These are phyloP conservation scores for Serinus canaria DNA, from an alignment of 2,113 vertebrate genomes.

Conservation along the genomic window DNA sequence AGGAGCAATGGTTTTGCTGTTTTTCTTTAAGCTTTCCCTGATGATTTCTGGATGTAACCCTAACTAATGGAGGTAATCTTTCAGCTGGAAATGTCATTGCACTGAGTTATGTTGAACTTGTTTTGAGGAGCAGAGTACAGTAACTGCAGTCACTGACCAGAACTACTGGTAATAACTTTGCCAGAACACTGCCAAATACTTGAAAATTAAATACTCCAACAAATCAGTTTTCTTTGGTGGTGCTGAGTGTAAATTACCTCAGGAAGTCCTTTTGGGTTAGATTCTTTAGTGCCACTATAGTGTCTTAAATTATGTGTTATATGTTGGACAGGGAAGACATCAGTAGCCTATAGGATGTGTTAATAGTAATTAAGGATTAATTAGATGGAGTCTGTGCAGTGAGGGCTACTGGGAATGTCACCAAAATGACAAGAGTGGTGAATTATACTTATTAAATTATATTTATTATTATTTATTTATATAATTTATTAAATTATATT, in stretches of 20 bases:
- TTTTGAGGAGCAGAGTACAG: background rate
- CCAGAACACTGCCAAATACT: background rate
- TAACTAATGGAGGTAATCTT: background rate
- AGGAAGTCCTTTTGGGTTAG: slow-evolving; percentile 9
- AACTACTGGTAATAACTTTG: background rate
- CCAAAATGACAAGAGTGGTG: background rate
- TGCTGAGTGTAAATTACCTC: slow-evolving; percentile 9
- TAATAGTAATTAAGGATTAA: slow-evolving; percentile 63
- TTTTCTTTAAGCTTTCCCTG: background rate
- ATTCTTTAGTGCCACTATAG: slow-evolving; percentile 29
- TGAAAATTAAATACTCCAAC: background rate
- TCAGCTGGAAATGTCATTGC: background rate
- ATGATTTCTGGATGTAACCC: background rate
- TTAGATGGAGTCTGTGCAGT: slow-evolving; percentile 43
- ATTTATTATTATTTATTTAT: too few species aligned
- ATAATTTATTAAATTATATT: slow-evolving; percentile 1
- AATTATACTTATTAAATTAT: slow-evolving; percentile 20
- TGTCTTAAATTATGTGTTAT: slow-evolving; percentile 56
- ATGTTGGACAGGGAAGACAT: slow-evolving; percentile 42
- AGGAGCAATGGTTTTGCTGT: background rate
- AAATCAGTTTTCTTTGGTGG: background rate
- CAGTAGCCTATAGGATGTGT: slow-evolving; percentile 40
- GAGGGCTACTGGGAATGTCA: slow-evolving; percentile 17
- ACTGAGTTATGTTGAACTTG: background rate
- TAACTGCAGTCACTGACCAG: background rate